phyloP scores from a whole-genome alignment of 2,797 vertebrate species.

The Mus spretus region DNA sequence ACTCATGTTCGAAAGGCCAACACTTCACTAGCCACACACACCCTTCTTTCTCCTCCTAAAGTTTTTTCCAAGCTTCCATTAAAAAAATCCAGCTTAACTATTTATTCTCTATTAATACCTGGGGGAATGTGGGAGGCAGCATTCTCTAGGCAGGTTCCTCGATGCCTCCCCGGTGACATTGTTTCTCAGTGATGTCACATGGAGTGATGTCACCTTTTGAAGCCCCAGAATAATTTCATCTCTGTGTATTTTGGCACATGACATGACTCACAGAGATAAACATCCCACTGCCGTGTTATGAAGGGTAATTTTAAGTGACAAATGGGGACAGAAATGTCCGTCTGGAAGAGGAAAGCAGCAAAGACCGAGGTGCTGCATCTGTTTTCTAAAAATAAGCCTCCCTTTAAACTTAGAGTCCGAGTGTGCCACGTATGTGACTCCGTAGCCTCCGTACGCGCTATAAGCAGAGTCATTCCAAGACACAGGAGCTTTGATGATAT shows the following conservation, averaged over 20 bases:
- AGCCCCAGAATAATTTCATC: not conserved
- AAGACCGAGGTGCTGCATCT: not conserved
- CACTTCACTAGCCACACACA: not conserved
- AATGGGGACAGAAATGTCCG: constrained; percentile 1
- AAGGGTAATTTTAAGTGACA: constrained; percentile 60
- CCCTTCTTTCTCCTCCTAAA: not conserved
- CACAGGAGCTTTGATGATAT: not conserved
- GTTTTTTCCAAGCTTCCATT: not conserved
- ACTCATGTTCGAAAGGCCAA: not conserved
- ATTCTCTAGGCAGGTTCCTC: not conserved
- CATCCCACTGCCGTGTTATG: not conserved
- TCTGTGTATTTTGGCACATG: not conserved
- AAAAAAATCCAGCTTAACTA: not conserved
- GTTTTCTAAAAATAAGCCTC: constrained; percentile 71
- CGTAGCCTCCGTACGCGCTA: not conserved
- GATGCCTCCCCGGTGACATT: not conserved
- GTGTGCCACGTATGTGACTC: not conserved
- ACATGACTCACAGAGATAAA: constrained; percentile 46
- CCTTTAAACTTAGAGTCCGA: constrained; percentile 35
- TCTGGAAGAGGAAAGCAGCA: constrained; percentile 31
- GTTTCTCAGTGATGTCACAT: not conserved
- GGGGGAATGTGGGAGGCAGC: not conserved
- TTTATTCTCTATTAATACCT: not conserved
- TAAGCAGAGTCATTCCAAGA: not conserved
- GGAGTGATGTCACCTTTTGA: not conserved